A percentile compares a stretch with the other conserved stretches of the same genome.
These are phyloP conservation scores for Crossaster papposus DNA, from an alignment of 53 echinoderm and acorn worm genomes.

Conservation along the genomic window DNA sequence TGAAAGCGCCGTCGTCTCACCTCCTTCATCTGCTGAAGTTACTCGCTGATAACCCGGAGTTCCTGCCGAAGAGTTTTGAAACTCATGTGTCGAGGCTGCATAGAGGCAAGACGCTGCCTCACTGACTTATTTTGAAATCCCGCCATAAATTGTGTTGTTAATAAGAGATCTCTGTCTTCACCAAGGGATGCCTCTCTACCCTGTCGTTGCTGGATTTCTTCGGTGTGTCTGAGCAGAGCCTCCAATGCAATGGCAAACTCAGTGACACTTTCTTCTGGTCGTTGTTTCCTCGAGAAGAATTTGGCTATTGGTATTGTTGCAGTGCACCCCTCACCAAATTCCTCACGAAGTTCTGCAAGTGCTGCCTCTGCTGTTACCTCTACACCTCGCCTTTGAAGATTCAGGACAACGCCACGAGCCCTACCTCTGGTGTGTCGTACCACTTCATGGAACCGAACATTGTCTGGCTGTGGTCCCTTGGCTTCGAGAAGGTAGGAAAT, in stretches of 20 bases:
- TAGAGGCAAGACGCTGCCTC: constrained; percentile 33
- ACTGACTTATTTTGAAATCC: constrained; percentile 34
- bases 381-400: constrained; percentile 10
- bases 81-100: constrained; percentile 26
- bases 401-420: constrained; percentile 45
- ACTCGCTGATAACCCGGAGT: constrained; percentile 3
- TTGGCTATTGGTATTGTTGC: constrained; percentile 28
- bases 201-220: constrained; percentile 11
- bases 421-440: neutral
- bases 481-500: too few species aligned
- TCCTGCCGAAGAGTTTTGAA: constrained; percentile 32
- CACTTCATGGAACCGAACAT: too few species aligned
- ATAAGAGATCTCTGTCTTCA: neutral
- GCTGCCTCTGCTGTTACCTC: constrained; percentile 10
- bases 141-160: constrained; percentile 33
- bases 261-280: constrained; percentile 13
- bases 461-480: too few species aligned
- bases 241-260: too few species aligned
- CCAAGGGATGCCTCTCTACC: neutral
- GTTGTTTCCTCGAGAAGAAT: constrained; percentile 33
- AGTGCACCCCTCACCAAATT: constrained; percentile 9
- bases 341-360: constrained; percentile 32
- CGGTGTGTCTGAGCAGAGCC: constrained; percentile 25
- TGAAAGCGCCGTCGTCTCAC: neutral
- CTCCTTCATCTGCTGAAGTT: neutral